Conservation (phyloP, 2,113 vertebrate genomes). For the Merops nubicus region DNA sequence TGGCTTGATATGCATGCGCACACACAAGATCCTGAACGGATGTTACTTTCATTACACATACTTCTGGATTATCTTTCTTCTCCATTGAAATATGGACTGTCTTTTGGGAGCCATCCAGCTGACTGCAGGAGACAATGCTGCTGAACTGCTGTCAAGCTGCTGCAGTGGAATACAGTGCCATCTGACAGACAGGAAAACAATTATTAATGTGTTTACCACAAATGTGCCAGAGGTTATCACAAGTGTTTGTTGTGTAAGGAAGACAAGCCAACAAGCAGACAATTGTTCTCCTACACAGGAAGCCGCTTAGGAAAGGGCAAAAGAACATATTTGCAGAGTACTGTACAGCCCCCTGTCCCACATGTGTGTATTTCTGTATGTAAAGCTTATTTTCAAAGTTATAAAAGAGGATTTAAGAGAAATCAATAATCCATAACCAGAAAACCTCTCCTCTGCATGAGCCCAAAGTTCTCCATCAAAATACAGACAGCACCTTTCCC, state of each 20-base stretch:
- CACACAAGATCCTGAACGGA: not conserved
- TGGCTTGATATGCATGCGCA: accelerated
- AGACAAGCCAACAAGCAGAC: not conserved
- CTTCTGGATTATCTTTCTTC: not conserved
- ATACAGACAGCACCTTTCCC: not conserved
- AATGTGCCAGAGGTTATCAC: not conserved
- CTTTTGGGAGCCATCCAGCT: slow-evolving; percentile 13
- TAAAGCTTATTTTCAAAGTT: not conserved
- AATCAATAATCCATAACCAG: not conserved
- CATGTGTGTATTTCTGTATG: not conserved
- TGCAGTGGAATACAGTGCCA: not conserved
- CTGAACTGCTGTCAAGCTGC: slow-evolving; percentile 18
- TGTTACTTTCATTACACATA: not conserved
- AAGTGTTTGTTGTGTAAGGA: not conserved
- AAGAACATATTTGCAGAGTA: not conserved
- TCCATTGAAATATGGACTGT: not conserved
- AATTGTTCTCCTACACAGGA: not conserved
- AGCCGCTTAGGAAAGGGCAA: not conserved
- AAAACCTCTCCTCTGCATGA: not conserved
- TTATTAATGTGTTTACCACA: not conserved
- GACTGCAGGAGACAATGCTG: not conserved
- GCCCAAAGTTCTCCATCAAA: not conserved
- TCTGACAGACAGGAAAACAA: not conserved
- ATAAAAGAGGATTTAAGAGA: not conserved
- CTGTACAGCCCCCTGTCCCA: not conserved